Evolutionary conservation across 2,113 vertebrate species (phyloP).

Genomic region (Eolophus roseicapilla): DNA sequence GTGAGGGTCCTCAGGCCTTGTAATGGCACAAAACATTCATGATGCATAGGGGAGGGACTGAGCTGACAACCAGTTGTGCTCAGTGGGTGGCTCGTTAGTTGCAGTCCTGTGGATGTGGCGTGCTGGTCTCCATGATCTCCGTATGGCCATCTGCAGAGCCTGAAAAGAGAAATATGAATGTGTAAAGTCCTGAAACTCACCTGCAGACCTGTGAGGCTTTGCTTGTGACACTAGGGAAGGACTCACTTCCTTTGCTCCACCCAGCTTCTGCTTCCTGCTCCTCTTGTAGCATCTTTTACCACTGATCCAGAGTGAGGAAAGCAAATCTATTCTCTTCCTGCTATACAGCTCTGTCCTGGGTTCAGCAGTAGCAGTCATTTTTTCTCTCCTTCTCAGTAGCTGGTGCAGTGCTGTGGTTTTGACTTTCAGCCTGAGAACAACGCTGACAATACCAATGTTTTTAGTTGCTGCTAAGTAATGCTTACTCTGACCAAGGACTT

Average conservation of each 20-base stretch:
- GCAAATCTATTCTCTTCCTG: not conserved
- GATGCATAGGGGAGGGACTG: not conserved
- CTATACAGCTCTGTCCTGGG: not conserved
- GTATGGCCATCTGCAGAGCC: not conserved
- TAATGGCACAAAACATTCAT: not conserved
- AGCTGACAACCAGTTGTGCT: not conserved
- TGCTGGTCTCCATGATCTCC: not conserved
- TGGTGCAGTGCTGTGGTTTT: too few relatives aligned
- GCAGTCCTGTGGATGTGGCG: not conserved
- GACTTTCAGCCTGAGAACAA: too few relatives aligned
- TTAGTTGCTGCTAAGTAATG: too few relatives aligned
- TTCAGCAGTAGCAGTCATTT: too few relatives aligned
- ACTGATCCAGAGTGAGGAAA: not conserved
- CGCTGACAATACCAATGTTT: too few relatives aligned
- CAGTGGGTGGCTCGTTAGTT: not conserved
- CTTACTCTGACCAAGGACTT: too few relatives aligned
- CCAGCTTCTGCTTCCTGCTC: not conserved
- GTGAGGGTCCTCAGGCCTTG: not conserved
- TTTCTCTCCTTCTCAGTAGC: too few relatives aligned
- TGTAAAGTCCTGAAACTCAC: not conserved
- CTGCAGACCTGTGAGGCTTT: rapidly evolving
- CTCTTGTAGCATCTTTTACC: not conserved
- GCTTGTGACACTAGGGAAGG: not conserved
- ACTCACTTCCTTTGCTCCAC: not conserved
- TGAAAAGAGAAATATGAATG: not conserved